Evolutionary conservation across 2,113 vertebrate genomes (phyloP), one percentile per base, ranked within the genome.

Genomic region (Mobula hypostoma): DNA sequence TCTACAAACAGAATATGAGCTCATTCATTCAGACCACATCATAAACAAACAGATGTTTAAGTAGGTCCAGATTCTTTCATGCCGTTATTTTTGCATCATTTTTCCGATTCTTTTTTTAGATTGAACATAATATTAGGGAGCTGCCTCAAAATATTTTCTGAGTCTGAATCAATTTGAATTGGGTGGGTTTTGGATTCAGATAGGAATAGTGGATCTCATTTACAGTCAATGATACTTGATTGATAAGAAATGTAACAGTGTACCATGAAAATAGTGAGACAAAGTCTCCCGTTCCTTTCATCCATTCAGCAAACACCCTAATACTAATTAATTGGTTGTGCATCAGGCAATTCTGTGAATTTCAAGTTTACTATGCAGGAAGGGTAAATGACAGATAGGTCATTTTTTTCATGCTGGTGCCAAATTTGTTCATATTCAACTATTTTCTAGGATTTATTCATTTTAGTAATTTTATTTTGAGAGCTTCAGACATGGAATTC

Each of bases 361-460:
- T 87, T 61, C 27, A 5, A 1, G 83, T 63, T 63, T 66, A 61
- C 63, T 90, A 19, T 9, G 85, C 7, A 15, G 14, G 61, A 90
- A 66, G 15, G 14, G 29, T 90, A 68, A 90, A 29, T 63, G 29
- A 19, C 58, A 90, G n/a, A 66, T 68, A 19, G 14, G 61, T 68
- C 61, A 66, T 68, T 90, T 66, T 66, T 66, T 66, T 90, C 58
- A 66, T 9, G 29, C 9, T 66, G 61, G 32, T 66, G 85, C 32
- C 85, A 88, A 32, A 88, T 88, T 61, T 88, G 27, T 63, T 29
- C 58, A 88, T 63, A 58, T 87, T 87, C 82, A 87, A 56, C 29
- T 63, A 63, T 63, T 63, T 83, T n/a, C 27, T 63, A 11, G 24
- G 58, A 88, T 27, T 63, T 63, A 87, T 14, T 87, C 63, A 63